Base-by-base conservation (phyloP, 2,797 vertebrate species). In the Leucoraja ocellata region DNA sequence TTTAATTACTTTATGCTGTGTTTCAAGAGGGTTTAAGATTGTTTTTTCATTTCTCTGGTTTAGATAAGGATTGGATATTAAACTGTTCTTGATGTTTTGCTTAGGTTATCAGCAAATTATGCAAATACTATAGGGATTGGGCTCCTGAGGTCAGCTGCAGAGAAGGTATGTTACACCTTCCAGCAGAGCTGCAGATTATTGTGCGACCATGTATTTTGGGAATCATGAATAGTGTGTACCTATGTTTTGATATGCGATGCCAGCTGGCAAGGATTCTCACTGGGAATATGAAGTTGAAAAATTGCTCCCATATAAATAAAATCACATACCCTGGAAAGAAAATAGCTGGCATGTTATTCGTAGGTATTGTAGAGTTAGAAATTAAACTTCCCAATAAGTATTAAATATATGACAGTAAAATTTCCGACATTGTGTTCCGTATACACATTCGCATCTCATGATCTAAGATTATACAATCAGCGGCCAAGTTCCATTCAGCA, bases 291-390 rank as follows among this genome's bases (percentile, higher is more conserved):
- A 86, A n/a, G 83, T 63, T 61, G 28, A 58, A 86, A 63, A 86
- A 86, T 86, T 63, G 28, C 58, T 58, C 25, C n/a, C 63, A 13
- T 39, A 68, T 65, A 71, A 71, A 14, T 21, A 32, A 73, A 91
- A 71, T 91, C 68, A 91, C 0, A 11, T 73, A 91, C 65, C 18
- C 18, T 25, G 23, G 21, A 25, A 91, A 46, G 21, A 91, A 91
- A 91, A 71, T 91, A 91, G 65, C 65, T 13, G 23, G 32, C 88
- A 91, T 91, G 65, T 73, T 39, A 32, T 91, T 91, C 23, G 71
- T 68, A 18, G 36, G 18, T 73, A 91, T 91, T 73, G 88, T 18
- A 91, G n/a, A 90, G 16, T 68, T 71, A 39, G 86, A 71, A 23
- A 73, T 23, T 25, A 91, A 46, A 13, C 7, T 39, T 73, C 36